Conservation (phyloP, 2,113 vertebrate species). For the Suncus etruscus region DNA sequence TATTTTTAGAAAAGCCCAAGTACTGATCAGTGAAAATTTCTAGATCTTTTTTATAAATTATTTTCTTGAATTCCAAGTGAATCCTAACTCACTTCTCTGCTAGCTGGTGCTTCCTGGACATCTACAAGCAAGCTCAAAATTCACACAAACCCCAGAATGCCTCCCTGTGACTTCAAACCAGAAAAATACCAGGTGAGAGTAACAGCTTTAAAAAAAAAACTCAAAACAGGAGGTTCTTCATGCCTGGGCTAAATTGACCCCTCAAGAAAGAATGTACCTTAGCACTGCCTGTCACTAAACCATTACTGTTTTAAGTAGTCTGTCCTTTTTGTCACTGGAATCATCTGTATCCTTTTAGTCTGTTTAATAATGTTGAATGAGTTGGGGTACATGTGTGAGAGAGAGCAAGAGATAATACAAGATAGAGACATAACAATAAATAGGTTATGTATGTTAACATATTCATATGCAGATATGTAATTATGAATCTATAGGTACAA, state of each 20-base stretch:
- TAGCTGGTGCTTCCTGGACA: conserved; percentile 86
- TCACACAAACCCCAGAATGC: conserved; percentile 88
- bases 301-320: neutral
- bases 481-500: too few relatives aligned
- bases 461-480: neutral
- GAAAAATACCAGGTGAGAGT: conserved; percentile 91
- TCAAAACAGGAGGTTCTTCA: neutral
- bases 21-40: too few relatives aligned
- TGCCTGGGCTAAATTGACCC: neutral
- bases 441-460: neutral
- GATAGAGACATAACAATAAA: too few relatives aligned
- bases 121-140: conserved; percentile 80
- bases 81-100: conserved; percentile 53
- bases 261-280: neutral
- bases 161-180: conserved; percentile 92
- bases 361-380: neutral
- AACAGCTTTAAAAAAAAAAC: neutral
- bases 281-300: neutral
- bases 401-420: neutral
- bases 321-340: neutral
- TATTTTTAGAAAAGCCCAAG: too few relatives aligned
- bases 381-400: neutral
- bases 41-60: too few relatives aligned
- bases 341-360: neutral
- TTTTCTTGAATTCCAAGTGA: too few relatives aligned